Conservation (phyloP, 2,113 vertebrate genomes). For the Charadrius vociferus region DNA sequence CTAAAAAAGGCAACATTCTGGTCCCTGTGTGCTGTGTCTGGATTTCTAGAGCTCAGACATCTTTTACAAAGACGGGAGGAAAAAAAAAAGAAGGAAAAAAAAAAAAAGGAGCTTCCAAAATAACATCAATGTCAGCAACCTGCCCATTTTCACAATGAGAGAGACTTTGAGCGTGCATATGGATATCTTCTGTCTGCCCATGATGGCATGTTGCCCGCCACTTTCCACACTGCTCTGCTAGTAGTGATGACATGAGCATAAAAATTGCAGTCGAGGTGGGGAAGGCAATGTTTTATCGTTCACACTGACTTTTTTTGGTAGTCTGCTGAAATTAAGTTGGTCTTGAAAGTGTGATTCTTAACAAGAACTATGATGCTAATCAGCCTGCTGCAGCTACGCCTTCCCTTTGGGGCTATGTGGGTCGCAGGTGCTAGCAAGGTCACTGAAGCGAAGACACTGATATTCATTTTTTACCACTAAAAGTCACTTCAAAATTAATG, state of each 20-base stretch:
- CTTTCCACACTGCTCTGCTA: neutral
- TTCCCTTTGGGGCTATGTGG: neutral
- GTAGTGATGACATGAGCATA: neutral
- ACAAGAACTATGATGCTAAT: neutral
- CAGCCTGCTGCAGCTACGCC: neutral
- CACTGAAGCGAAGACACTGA: neutral
- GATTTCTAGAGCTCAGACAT: slow-evolving; percentile 28
- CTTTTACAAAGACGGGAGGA: neutral
- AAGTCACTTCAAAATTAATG: neutral
- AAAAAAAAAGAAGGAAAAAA: rapidly evolving
- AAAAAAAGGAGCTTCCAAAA: neutral
- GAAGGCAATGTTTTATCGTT: neutral
- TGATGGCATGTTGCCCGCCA: rapidly evolving
- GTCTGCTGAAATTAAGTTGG: neutral
- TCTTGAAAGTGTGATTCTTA: neutral
- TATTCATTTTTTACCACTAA: neutral
- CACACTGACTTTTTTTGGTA: neutral
- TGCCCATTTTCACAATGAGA: neutral
- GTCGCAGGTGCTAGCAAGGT: neutral
- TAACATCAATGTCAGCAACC: neutral
- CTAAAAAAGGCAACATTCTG: slow-evolving; percentile 52
- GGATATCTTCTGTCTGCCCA: neutral
- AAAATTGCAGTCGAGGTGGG: neutral
- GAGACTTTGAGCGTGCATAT: neutral
- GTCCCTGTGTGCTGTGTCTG: slow-evolving; percentile 28